Evolutionary conservation across 2,113 vertebrate species (phyloP).

Genomic region (Phylloscopus trochilus): DNA sequence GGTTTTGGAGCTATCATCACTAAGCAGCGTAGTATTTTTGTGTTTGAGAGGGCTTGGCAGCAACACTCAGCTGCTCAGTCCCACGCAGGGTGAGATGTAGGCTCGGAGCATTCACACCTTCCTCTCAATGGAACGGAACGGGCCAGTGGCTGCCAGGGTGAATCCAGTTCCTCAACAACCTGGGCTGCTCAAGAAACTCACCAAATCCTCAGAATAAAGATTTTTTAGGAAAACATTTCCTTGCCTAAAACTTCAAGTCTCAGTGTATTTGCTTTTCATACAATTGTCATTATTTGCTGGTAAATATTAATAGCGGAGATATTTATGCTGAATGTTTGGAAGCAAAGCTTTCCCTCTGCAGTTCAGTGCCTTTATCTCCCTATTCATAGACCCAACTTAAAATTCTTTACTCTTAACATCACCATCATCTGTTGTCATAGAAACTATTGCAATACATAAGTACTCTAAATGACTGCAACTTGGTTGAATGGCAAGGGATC

Average conservation of each 20-base stretch:
- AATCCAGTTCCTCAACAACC: neutral
- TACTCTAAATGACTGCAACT: constrained; percentile 69
- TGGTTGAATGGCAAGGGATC: constrained; percentile 61
- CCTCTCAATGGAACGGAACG: neutral
- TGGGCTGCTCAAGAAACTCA: neutral
- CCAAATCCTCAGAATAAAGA: neutral
- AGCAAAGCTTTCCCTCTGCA: constrained; percentile 32
- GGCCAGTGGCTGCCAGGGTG: neutral
- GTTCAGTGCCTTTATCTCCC: constrained; percentile 53
- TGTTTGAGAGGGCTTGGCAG: neutral
- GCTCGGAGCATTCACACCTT: neutral
- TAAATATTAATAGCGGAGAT: neutral
- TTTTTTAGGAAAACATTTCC: neutral
- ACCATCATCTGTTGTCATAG: constrained; percentile 75
- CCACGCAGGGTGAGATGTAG: neutral
- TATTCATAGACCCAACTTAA: constrained; percentile 64
- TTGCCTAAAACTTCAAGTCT: neutral
- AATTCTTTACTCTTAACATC: constrained; percentile 71
- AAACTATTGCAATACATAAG: constrained; percentile 70
- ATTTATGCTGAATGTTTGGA: neutral
- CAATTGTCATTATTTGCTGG: neutral
- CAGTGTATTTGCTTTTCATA: neutral
- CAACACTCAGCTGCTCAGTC: neutral
- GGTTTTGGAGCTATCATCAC: neutral
- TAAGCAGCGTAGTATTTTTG: neutral